Base-by-base conservation (phyloP, 1,140 invertebrate genomes). In the Riptortus pedestris region DNA sequence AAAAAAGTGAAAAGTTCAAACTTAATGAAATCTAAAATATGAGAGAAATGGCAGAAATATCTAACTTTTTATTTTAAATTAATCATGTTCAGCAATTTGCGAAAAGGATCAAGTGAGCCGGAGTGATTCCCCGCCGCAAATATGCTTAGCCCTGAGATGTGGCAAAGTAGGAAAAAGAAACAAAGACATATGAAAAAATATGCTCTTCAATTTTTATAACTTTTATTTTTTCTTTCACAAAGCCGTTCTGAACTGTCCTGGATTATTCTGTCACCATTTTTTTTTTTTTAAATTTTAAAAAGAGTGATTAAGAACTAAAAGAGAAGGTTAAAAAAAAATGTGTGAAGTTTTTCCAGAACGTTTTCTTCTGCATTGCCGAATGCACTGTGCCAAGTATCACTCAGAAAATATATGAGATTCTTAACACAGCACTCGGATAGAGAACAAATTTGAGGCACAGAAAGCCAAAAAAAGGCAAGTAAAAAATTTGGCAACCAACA, bases 121-220 rank as follows among this genome's bases (percentile, higher is more conserved):
- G 51, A 24, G 51, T 55, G 51, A 55, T 55, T 55, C 51, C 51
- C 51, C 24, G 51, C 51, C 51, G 51, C 51, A 55, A 55, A 55
- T 55, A 55, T 55, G 51, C 51, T 55, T 55, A 55, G 51, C 51
- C 51, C 51, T 55, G 51, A 55, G 51, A 55, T 55, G 51, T 55
- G 51, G 51, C 51, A 55, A 14, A 24, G 12, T 4, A 55, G 24
- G 51, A 55, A 55, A 55, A 55, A 24, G 31, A 38, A 55, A 55
- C 22, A 51, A 51, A 55, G 26, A 55, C 3, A 27, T 26, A 24
- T 55, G 18, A 55, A 55, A 55, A 55, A 1, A 55, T 16, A n/a
- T n/a, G n/a, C n/a, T n/a, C n/a, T n/a, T n/a, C n/a, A n/a, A 55
- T 22, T 16, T 55, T 55, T 24, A 16, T 55, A 24, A 24, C 24